Percentiles rank a stretch among this genome's conserved stretches.
Conservation (phyloP, 2,113 vertebrate genomes). For the Thymallus thymallus region DNA sequence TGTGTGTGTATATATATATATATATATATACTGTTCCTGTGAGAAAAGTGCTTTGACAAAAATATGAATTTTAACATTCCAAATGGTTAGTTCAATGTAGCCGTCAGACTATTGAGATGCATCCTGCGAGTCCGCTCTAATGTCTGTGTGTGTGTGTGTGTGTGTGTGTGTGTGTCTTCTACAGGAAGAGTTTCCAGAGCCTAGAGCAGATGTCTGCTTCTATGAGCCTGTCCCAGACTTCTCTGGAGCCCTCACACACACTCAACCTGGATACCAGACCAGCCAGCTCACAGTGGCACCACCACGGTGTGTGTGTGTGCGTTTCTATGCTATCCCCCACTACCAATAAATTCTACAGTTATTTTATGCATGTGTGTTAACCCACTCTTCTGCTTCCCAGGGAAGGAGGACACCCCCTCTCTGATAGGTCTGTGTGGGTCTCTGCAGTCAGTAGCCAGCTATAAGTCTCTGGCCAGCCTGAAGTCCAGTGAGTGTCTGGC, state of each 20-base stretch:
- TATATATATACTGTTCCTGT: neutral
- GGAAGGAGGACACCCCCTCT: conserved; percentile 93
- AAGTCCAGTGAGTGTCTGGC: conserved; percentile 94
- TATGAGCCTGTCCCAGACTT: conserved; percentile 87
- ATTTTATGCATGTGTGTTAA: neutral
- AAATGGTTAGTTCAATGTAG: too few relatives aligned
- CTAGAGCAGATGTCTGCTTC: conserved; percentile 89
- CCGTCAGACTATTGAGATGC: too few relatives aligned
- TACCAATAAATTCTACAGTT: too few relatives aligned
- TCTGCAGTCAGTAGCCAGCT: conserved; percentile 91
- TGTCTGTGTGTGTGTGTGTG: conserved; percentile 6
- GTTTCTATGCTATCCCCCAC: neutral
- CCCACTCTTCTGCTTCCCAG: conserved; percentile 59
- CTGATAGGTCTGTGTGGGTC: conserved; percentile 92
- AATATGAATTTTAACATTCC: neutral
- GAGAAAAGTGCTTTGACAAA: neutral
- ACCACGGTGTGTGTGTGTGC: conserved; percentile 78
- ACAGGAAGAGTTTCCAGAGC: conserved; percentile 89
- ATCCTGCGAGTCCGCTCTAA: neutral
- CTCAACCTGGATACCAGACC: conserved; percentile 78
- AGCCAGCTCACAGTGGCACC: conserved; percentile 75
- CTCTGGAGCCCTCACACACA: conserved; percentile 80
- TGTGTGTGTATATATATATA: too few relatives aligned
- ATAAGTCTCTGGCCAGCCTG: conserved; percentile 93
- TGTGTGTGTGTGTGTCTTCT: conserved; percentile 27